Conservation (phyloP, 2,888 invertebrate genomes). For the Clistopyga incitator region DNA sequence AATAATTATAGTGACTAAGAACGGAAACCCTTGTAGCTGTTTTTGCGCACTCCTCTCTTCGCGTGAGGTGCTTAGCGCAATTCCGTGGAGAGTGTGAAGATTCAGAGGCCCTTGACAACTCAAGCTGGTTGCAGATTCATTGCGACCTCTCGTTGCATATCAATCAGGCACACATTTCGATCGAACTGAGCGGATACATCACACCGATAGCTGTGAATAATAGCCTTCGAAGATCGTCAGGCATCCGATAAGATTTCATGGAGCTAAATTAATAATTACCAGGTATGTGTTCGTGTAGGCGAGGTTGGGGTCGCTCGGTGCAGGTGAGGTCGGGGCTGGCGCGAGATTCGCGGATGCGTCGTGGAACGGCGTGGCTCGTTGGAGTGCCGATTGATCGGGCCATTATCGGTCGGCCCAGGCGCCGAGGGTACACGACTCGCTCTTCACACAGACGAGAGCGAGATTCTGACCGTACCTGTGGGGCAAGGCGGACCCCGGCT, state of each 20-base stretch:
- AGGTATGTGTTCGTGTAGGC: not conserved
- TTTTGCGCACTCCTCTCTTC: no score
- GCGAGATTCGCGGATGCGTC: slow-evolving; percentile 41
- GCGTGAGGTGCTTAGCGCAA: no score
- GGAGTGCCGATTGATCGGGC: slow-evolving; percentile 67
- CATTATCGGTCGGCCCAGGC: slow-evolving; percentile 67
- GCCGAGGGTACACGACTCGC: slow-evolving; percentile 41
- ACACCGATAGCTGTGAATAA: slow-evolving; percentile 5
- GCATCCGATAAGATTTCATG: slow-evolving; percentile 48
- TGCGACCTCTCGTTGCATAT: slow-evolving; percentile 2
- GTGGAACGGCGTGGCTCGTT: slow-evolving; percentile 41
- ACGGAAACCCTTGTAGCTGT: no score
- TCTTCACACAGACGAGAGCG: slow-evolving; percentile 25
- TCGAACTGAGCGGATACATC: not conserved
- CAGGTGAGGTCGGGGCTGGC: not conserved
- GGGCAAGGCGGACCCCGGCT: slow-evolving; percentile 36
- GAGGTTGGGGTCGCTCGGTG: not conserved
- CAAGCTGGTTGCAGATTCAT: not conserved
- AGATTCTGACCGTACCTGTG: slow-evolving; percentile 50
- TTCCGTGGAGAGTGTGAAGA: no score
- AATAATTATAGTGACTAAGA: no score
- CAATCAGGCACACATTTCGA: slow-evolving; percentile 8
- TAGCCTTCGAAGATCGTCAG: not conserved
- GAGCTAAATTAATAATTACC: slow-evolving; percentile 61
- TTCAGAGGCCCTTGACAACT: not conserved